Conservation (phyloP, 1,140 invertebrate genomes). For the Vanessa atalanta region DNA sequence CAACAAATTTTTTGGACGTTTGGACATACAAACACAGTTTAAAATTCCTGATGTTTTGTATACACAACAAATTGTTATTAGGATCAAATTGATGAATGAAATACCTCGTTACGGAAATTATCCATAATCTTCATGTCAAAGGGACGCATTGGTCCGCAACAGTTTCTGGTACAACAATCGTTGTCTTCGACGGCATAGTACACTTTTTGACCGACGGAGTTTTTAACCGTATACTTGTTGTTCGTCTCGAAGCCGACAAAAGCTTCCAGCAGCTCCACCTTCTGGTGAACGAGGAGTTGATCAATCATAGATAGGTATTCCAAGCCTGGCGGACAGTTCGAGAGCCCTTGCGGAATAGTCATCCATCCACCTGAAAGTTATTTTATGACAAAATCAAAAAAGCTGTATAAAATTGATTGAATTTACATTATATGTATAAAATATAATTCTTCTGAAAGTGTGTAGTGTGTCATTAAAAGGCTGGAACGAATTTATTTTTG, state of each 20-base stretch:
- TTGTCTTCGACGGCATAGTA: slow-evolving; percentile 93
- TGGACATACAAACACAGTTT: too few species aligned
- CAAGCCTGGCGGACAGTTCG: slow-evolving; percentile 93
- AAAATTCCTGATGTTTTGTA: too few species aligned
- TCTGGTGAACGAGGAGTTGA: slow-evolving; percentile 92
- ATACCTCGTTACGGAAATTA: slow-evolving; percentile 87
- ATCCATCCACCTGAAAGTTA: slow-evolving; percentile 88
- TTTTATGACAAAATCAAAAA: background rate
- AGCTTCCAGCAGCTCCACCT: slow-evolving; percentile 91
- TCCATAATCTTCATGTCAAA: slow-evolving; percentile 95
- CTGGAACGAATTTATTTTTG: too few species aligned
- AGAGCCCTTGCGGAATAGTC: slow-evolving; percentile 86
- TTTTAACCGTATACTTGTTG: slow-evolving; percentile 93
- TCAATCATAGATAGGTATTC: slow-evolving; percentile 96
- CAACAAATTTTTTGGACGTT: too few species aligned
- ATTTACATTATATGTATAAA: too few species aligned
- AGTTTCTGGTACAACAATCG: slow-evolving; percentile 88
- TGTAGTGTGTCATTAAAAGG: too few species aligned
- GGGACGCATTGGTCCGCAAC: slow-evolving; percentile 87
- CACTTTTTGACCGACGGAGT: slow-evolving; percentile 88
- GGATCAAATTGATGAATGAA: background rate
- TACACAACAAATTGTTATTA: too few species aligned
- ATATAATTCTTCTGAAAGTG: too few species aligned
- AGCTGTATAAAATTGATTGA: too few species aligned
- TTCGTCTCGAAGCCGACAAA: slow-evolving; percentile 94